Evolutionary conservation across 2,113 vertebrate species (phyloP), one percentile per base, ranked within the genome.

Genomic region (Erinaceus europaeus): DNA sequence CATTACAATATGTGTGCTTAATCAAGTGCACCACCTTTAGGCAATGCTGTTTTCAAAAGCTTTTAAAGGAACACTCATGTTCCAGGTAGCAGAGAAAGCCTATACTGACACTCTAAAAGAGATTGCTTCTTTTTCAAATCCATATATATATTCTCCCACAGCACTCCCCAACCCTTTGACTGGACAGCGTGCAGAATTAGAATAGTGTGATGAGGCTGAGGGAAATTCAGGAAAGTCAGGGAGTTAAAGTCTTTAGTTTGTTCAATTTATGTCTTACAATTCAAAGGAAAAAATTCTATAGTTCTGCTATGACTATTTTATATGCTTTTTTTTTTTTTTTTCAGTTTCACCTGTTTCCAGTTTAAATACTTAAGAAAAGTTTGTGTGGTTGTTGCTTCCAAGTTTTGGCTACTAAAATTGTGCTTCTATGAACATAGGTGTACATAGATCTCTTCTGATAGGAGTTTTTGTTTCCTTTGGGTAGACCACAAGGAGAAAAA

Each of bases 91-190:
- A 38, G 21, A n/a, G 62, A 20, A 23, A 38, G 23, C 18, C 34
- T 65, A 44, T 62, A 46, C 21, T 38, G 36, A 61, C 21, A 38
- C 4, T 50, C 17, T n/a, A 36, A 86, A 88, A 84, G 14, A 18
- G 42, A 76, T 36, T 17, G 9, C 38, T 61, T 46, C 53, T 38
- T 40, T 81, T 38, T 38, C 34, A 76, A n/a, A 79, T 9, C 36
- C 34, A 40, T 4, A 53, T 15, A 0, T 27, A 40, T 18, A 4
- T 5, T 1, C 1, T 1, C 44, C 6, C 5, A 29, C 9, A 44
- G 9, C 36, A 40, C 44, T 21, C 4, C 2, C 6, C n/a, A n/a
- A n/a, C n/a, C 36, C 68, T 72, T 20, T 53, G n/a, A 5, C 52
- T 75, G 76, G 50, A 81, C 21, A 79, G 77, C 52, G 53, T 64